A percentile compares a stretch with the other conserved stretches of the same genome.
Conservation (phyloP, 2,888 invertebrate species). For the Acronicta leporina region DNA sequence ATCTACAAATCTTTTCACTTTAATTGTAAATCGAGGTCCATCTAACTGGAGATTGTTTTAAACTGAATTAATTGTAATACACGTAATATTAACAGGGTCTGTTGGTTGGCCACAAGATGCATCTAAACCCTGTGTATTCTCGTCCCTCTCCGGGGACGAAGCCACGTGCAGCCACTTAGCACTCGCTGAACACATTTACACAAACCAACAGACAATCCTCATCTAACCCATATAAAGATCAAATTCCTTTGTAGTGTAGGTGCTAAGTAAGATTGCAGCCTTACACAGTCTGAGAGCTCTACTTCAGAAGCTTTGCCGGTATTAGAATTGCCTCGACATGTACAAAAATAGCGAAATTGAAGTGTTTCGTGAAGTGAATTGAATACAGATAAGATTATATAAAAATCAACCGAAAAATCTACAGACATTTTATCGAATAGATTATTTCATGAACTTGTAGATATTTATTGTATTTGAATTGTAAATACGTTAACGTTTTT, state of each 20-base stretch:
- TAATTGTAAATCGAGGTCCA: conserved; percentile 38
- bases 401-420: conserved; percentile 62
- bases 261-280: conserved; percentile 74
- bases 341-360: conserved; percentile 83
- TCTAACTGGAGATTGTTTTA: conserved; percentile 67
- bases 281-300: conserved; percentile 80
- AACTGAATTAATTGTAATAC: conserved; percentile 82
- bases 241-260: conserved; percentile 69
- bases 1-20: conserved; percentile 33
- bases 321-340: conserved; percentile 84
- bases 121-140: conserved; percentile 80
- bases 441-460: conserved; percentile 49
- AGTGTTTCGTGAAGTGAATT: conserved; percentile 78
- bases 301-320: conserved; percentile 81
- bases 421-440: conserved; percentile 28
- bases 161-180: conserved; percentile 87
- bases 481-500: conserved; percentile 59
- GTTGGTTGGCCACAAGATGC: conserved; percentile 81
- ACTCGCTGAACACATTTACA: conserved; percentile 73
- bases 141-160: conserved; percentile 72
- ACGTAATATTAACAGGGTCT: conserved; percentile 79
- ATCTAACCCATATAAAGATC: conserved; percentile 67
- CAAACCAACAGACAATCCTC: conserved; percentile 68
- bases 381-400: conserved; percentile 69
- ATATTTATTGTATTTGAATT: conserved; percentile 56